Evolutionary conservation across 2,113 vertebrate species (phyloP).

Genomic region (Ellobius talpinus): DNA sequence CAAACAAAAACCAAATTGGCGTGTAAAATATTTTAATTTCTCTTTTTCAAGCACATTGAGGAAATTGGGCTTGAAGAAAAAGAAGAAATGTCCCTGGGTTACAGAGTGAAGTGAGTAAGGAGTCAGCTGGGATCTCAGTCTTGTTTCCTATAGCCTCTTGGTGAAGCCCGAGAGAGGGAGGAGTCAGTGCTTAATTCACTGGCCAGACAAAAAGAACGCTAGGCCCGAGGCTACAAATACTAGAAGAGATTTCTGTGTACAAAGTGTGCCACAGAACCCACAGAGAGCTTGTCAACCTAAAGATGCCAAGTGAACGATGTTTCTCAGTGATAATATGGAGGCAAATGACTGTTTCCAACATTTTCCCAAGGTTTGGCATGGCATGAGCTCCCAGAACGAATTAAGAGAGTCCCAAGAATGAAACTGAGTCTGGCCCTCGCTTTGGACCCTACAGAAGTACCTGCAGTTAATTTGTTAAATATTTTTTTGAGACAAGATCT

Average conservation of each 20-base stretch:
- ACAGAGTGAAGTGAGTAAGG: neutral
- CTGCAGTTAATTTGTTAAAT: neutral
- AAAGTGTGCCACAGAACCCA: conserved; percentile 24
- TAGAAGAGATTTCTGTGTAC: conserved; percentile 17
- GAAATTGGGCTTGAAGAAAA: conserved; percentile 20
- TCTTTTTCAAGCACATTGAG: conserved; percentile 16
- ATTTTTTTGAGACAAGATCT: neutral
- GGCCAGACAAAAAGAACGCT: conserved; percentile 24
- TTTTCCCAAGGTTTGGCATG: conserved; percentile 13
- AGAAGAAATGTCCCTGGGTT: conserved; percentile 12
- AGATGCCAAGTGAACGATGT: neutral
- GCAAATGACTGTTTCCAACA: conserved; percentile 18
- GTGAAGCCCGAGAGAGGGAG: neutral
- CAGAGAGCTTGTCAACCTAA: conserved; percentile 31
- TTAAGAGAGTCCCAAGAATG: neutral
- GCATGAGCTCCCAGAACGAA: conserved; percentile 1
- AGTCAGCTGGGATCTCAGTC: neutral
- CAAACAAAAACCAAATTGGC: neutral
- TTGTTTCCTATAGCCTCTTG: neutral
- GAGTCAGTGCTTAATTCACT: conserved; percentile 26
- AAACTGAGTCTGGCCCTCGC: neutral
- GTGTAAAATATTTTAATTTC: conserved; percentile 27
- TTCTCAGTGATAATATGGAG: neutral
- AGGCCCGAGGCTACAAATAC: neutral
- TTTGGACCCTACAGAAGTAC: neutral